phyloP scores from a whole-genome alignment of 2,797 vertebrate genomes.

The Pteropus rufus region DNA sequence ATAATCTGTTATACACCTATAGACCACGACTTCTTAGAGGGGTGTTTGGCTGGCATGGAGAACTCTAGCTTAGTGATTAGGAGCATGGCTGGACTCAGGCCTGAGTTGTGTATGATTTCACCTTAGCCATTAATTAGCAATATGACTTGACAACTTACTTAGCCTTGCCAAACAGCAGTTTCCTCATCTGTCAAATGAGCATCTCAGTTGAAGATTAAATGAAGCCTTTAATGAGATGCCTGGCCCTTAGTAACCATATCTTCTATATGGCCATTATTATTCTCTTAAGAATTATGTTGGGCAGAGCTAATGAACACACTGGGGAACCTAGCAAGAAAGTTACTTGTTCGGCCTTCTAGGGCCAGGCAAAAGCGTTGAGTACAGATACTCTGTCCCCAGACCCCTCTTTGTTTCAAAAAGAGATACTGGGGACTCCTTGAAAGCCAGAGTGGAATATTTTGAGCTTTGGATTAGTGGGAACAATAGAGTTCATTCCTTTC shows the following conservation, averaged over 20 bases:
- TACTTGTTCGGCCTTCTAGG: neutral
- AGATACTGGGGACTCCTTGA: neutral
- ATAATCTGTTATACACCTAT: neutral
- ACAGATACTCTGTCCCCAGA: neutral
- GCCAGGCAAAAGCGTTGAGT: neutral
- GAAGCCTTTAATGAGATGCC: constrained; percentile 17
- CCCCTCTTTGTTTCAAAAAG: neutral
- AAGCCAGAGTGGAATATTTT: neutral
- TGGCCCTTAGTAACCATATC: neutral
- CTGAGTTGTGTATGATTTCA: neutral
- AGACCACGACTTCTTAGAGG: neutral
- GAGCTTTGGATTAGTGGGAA: neutral
- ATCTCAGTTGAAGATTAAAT: constrained; percentile 2
- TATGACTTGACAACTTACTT: neutral
- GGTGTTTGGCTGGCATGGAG: neutral
- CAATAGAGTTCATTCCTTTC: neutral
- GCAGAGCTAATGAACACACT: neutral
- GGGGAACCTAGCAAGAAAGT: neutral
- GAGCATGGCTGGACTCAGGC: neutral
- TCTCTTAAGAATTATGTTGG: neutral
- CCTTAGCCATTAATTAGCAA: neutral
- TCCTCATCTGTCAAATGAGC: neutral
- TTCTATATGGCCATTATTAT: neutral
- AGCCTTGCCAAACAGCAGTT: neutral
- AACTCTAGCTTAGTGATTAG: neutral